These are phyloP conservation scores for Spilogale gracilis DNA, from an alignment of 2,113 vertebrate species.

Conservation along the genomic window DNA sequence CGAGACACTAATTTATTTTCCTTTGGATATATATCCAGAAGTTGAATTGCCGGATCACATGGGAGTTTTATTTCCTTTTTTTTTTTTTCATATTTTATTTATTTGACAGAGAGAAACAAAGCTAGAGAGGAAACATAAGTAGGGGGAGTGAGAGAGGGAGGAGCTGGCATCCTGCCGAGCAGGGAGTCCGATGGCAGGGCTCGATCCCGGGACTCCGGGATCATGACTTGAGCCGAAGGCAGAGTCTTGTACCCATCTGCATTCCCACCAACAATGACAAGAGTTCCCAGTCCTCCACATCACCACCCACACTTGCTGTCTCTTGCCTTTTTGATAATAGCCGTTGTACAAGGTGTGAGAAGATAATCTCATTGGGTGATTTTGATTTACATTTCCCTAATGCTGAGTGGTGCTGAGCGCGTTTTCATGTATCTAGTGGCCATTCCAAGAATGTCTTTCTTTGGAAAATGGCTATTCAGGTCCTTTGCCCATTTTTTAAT, in stretches of 20 bases:
- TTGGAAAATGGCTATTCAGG: background rate
- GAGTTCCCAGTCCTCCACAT: background rate
- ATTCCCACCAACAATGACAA: background rate
- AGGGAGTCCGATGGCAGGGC: no score
- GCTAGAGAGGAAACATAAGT: no score
- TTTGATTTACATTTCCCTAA: background rate
- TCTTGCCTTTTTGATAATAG: background rate
- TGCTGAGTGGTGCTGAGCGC: background rate
- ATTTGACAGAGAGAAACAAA: no score
- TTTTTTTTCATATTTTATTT: no score
- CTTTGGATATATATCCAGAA: background rate
- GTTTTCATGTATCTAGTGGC: background rate
- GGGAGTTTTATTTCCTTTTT: background rate
- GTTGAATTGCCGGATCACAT: background rate
- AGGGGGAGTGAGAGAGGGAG: no score
- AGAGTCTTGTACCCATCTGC: no score
- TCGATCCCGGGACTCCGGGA: no score
- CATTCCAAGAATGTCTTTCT: background rate
- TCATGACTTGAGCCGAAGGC: no score
- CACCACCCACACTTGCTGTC: background rate
- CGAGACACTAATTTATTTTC: background rate
- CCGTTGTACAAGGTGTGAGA: background rate
- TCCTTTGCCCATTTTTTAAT: background rate
- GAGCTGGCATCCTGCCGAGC: no score
- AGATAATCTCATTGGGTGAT: background rate